phyloP scores from a whole-genome alignment of 2,888 invertebrate species.

The Dione vanillae region DNA sequence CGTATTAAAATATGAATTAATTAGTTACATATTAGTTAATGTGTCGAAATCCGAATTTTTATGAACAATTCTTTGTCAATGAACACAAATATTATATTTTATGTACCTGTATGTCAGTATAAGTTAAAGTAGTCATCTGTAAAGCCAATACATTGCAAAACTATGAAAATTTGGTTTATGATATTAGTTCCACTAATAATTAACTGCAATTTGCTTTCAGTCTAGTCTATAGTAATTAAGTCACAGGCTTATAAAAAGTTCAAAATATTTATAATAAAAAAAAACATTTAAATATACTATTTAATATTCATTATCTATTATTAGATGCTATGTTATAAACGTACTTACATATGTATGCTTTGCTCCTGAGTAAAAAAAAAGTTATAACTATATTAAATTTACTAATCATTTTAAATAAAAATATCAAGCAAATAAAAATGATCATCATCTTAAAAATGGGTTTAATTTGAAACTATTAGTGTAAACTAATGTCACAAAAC shows the following conservation, averaged over 20 bases:
- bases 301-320: constrained; percentile 1
- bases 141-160: constrained; percentile 27
- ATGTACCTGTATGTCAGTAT: constrained; percentile 64
- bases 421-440: constrained; percentile 4
- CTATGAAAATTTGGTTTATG: constrained; percentile 9
- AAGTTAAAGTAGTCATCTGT: constrained; percentile 26
- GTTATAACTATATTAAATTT: neutral
- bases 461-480: constrained; percentile 4
- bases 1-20: constrained; percentile 8
- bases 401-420: neutral
- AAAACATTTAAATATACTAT: neutral
- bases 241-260: neutral
- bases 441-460: neutral
- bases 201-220: no score
- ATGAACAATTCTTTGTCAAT: constrained; percentile 40
- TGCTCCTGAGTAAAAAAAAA: neutral
- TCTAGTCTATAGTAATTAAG: neutral
- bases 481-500: constrained; percentile 11
- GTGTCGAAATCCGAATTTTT: constrained; percentile 38
- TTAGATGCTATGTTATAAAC: neutral
- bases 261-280: neutral
- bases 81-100: constrained; percentile 50
- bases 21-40: constrained; percentile 4
- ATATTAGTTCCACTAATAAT: constrained; percentile 21
- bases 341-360: constrained; percentile 8